Conservation (phyloP, 2,797 vertebrate species). For the Ctenosaura bakeri region DNA sequence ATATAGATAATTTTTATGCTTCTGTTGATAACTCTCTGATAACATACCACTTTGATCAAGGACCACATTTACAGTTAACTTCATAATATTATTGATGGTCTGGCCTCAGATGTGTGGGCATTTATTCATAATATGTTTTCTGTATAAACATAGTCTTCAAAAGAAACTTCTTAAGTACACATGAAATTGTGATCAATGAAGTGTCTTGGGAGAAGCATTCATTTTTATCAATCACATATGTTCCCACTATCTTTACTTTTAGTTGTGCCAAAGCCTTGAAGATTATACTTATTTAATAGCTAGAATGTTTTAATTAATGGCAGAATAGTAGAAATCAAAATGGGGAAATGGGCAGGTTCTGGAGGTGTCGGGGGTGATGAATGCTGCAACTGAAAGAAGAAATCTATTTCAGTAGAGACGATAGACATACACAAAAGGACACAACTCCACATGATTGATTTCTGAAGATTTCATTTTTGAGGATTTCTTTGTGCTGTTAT, state of each 20-base stretch:
- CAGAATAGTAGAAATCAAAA: neutral
- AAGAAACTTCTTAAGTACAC: neutral
- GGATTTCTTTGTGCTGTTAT: neutral
- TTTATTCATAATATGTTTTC: neutral
- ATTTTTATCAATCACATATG: neutral
- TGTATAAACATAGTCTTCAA: neutral
- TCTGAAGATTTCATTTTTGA: neutral
- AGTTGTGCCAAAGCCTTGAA: neutral
- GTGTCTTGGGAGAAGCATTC: neutral
- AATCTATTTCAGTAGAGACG: neutral
- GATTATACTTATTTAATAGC: neutral
- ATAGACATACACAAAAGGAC: too few species aligned
- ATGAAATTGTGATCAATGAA: neutral
- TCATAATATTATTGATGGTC: neutral
- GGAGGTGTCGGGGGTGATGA: neutral
- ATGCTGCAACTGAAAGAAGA: neutral
- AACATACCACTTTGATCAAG: too few species aligned
- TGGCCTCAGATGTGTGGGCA: neutral
- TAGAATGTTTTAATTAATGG: neutral
- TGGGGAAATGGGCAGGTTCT: neutral
- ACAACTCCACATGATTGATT: neutral
- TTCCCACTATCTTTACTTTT: neutral
- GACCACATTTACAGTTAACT: too few species aligned
- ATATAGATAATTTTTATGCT: too few species aligned
- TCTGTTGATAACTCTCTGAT: too few species aligned